phyloP scores from a whole-genome alignment of 2,888 invertebrate genomes.

The Machimus atricapillus region DNA sequence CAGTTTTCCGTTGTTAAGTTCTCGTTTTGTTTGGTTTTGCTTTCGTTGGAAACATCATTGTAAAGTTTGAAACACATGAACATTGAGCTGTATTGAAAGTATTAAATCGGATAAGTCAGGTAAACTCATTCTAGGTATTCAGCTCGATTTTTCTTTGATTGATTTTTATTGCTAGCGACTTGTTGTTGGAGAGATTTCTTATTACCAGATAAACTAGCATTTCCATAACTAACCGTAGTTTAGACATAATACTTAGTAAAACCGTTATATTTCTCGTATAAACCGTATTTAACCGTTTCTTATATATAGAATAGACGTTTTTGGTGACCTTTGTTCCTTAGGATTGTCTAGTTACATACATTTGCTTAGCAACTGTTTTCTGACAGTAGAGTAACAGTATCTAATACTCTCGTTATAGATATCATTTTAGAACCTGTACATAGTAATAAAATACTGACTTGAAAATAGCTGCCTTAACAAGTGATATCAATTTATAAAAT shows the following conservation, averaged over 20 bases:
- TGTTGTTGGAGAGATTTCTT: slow-evolving; percentile 33
- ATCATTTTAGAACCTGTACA: slow-evolving; percentile 4
- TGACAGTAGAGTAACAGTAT: slow-evolving; percentile 28
- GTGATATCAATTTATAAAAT: background rate
- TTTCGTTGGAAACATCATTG: slow-evolving; percentile 16
- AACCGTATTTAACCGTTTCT: slow-evolving; percentile 29
- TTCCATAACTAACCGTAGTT: slow-evolving; percentile 3
- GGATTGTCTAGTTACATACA: slow-evolving; percentile 18
- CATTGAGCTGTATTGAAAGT: slow-evolving; percentile 36
- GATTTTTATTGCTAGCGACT: slow-evolving; percentile 32
- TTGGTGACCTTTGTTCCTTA: slow-evolving; percentile 2
- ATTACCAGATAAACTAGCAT: slow-evolving; percentile 11
- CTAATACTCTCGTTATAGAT: slow-evolving; percentile 25
- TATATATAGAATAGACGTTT: slow-evolving; percentile 33
- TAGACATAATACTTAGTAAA: slow-evolving; percentile 13
- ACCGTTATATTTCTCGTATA: background rate
- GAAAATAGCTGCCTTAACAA: background rate
- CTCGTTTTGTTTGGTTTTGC: background rate
- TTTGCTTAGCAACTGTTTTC: slow-evolving; percentile 6
- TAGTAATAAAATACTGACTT: background rate
- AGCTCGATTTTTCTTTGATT: slow-evolving; percentile 27
- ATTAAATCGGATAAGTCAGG: slow-evolving; percentile 37
- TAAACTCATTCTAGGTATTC: slow-evolving; percentile 32
- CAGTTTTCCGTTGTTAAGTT: slow-evolving; percentile 1
- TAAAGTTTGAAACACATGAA: slow-evolving; percentile 12